These are phyloP conservation scores for Neoarius graeffei DNA, from an alignment of 2,113 vertebrate genomes.

Conservation along the genomic window DNA sequence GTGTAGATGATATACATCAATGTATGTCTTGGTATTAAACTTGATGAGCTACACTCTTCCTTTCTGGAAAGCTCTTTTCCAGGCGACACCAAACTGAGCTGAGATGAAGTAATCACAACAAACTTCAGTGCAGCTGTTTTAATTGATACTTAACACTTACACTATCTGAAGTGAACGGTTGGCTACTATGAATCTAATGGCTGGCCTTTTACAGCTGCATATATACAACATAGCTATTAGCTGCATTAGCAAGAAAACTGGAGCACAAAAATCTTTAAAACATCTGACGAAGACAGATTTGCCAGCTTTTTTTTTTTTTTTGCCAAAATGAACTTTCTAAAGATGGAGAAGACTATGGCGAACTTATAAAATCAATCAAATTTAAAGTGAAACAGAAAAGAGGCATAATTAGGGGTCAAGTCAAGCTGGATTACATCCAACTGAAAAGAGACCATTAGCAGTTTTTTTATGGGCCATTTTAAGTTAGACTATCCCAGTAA, in stretches of 20 bases:
- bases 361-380: not conserved
- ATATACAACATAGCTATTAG: not conserved
- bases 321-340: not conserved
- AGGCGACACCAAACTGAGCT: slow-evolving; percentile 3
- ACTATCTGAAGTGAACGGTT: slow-evolving; percentile 9
- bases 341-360: not conserved
- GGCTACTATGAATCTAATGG: slow-evolving; percentile 24
- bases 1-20: slow-evolving; percentile 7
- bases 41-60: slow-evolving; percentile 35
- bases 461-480: not conserved
- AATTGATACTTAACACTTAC: slow-evolving; percentile 37
- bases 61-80: slow-evolving; percentile 52
- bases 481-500: not conserved
- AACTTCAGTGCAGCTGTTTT: slow-evolving; percentile 30
- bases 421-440: not conserved
- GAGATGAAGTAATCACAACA: slow-evolving; percentile 43
- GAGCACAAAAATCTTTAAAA: not conserved
- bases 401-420: not conserved
- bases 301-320: not conserved
- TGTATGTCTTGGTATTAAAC: not conserved
- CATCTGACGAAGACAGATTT: not conserved
- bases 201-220: not conserved
- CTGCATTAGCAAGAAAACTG: not conserved
- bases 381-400: too few relatives aligned
- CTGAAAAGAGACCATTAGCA: not conserved